Evolutionary conservation across 1,140 invertebrate genomes (phyloP), one percentile per base, ranked within the genome.

Genomic region (Zelostemma sp.): DNA sequence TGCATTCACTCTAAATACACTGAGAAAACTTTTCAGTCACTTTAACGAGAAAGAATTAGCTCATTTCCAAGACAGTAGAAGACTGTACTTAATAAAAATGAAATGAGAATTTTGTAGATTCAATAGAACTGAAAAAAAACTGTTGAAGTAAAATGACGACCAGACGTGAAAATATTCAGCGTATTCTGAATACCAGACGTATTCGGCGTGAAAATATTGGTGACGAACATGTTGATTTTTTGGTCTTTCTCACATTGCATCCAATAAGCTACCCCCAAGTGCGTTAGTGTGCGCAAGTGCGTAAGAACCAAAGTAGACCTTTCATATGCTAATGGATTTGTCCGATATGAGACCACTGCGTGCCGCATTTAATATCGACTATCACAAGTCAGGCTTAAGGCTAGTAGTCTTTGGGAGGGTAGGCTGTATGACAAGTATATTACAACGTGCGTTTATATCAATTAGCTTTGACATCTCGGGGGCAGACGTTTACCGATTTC

Each of bases 371-470:
- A 80, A 79, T 79, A 80, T 78, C 73, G 74, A 66, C 74, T 67
- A 73, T 77, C 75, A 68, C 78, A 79, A 80, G 77, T 77, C 73
- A 40, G 67, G 74, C 70, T 77, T 77, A 77, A 73, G 65, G 64
- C 71, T 72, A 69, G 68, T 28, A 56, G 28, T 50, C 54, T 54
- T 48, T 53, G 56, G 64, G 54, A 70, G 76, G 65, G 63, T 49
- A 65, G 60, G 76, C 73, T 79, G 66, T 82, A 82, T 82, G 80
- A 82, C 80, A 82, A 81, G 77, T 82, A 81, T 82, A 82, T 82
- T 82, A 82, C 79, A 59, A 51, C 65, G 72, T 70, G 71, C 79
- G 80, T 82, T 82, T 82, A 82, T 82, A 81, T 81, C 78, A 82
- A 82, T 82, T 82, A 82, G 78, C 73, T 40, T 46, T 81, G 80